Conservation (phyloP, 2,797 vertebrate genomes). For the Chiloscyllium punctatum region DNA sequence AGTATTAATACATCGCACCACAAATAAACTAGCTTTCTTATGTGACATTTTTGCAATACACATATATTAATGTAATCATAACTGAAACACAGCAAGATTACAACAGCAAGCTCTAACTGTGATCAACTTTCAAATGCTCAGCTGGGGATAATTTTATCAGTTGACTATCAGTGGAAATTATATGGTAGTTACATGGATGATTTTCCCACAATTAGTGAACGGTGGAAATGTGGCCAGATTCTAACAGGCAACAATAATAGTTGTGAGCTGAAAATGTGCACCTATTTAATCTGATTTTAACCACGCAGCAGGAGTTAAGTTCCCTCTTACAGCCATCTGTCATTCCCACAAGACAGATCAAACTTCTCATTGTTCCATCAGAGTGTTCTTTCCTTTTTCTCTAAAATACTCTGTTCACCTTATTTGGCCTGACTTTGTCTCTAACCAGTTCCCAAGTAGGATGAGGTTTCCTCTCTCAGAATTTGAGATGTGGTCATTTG, state of each 20-base stretch:
- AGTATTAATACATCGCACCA: neutral
- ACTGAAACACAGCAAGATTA: neutral
- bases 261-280: neutral
- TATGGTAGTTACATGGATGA: neutral
- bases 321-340: neutral
- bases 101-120: neutral
- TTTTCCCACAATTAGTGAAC: neutral
- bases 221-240: neutral
- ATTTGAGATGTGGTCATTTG: no score
- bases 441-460: neutral
- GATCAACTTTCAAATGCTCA: constrained; percentile 1
- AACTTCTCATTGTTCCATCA: neutral
- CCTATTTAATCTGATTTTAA: neutral
- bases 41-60: neutral
- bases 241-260: neutral
- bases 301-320: neutral
- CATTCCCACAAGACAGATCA: neutral
- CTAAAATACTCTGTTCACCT: neutral
- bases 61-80: neutral
- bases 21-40: neutral
- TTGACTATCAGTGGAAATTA: neutral
- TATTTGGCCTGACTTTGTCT: neutral
- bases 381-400: neutral
- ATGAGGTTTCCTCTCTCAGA: no score
- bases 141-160: neutral